Percentiles rank a stretch among this genome's conserved stretches.
Conservation (phyloP, 2,888 invertebrate species). For the Eustalomyia histrio region DNA sequence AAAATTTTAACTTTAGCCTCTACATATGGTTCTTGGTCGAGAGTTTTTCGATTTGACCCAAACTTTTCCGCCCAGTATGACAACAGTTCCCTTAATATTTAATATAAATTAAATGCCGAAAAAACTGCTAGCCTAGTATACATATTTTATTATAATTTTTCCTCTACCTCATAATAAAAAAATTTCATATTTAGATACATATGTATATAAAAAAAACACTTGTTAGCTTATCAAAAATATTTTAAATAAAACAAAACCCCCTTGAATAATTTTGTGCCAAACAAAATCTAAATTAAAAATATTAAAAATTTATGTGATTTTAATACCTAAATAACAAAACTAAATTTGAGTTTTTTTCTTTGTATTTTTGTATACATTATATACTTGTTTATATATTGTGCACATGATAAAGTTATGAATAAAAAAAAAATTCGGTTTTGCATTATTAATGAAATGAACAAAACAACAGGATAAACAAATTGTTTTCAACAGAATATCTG, state of each 20-base stretch:
- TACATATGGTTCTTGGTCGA: too few relatives aligned
- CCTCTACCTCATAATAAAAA: not conserved
- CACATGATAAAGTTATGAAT: constrained; percentile 2
- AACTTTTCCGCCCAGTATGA: too few relatives aligned
- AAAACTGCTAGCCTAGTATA: too few relatives aligned
- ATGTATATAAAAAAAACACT: not conserved
- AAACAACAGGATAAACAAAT: constrained; percentile 3
- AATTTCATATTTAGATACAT: not conserved
- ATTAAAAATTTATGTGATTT: constrained; percentile 30
- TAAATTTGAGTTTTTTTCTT: not conserved
- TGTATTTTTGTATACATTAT: not conserved
- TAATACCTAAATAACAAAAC: constrained; percentile 2
- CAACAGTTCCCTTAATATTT: too few relatives aligned
- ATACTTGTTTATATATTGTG: not conserved
- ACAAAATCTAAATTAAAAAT: not conserved
- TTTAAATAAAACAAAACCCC: not conserved
- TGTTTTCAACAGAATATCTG: not conserved
- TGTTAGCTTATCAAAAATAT: not conserved
- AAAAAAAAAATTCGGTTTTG: constrained; percentile 9
- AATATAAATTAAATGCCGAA: too few relatives aligned
- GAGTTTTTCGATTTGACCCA: too few relatives aligned
- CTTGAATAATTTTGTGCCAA: not conserved
- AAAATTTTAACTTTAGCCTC: too few relatives aligned
- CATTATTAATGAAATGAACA: constrained; percentile 49
- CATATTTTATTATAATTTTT: not conserved